Evolutionary conservation across 1,140 invertebrate species (phyloP).

Genomic region (Ericerus pela): DNA sequence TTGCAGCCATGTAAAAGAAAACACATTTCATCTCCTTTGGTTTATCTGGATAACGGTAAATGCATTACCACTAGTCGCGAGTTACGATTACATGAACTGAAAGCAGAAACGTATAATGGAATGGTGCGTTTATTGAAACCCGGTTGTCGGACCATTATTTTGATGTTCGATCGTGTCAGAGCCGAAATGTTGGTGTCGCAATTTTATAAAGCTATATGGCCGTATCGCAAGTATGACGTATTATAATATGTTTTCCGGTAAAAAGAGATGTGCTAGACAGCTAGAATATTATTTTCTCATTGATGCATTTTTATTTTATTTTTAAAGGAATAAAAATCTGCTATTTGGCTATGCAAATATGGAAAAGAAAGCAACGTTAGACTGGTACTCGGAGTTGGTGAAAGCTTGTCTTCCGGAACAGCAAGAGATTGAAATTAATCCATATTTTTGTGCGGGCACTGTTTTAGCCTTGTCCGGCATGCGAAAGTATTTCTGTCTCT

Average conservation of each 20-base stretch:
- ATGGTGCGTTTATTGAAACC: conserved; percentile 84
- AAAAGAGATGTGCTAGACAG: no score
- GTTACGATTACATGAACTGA: conserved; percentile 74
- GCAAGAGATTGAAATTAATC: conserved; percentile 77
- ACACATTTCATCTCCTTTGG: not conserved
- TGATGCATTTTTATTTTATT: conserved; percentile 13
- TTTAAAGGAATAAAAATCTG: conserved; percentile 67
- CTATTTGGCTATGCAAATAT: conserved; percentile 86
- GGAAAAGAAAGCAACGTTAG: conserved; percentile 59
- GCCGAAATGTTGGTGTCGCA: conserved; percentile 70
- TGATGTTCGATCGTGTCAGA: conserved; percentile 77
- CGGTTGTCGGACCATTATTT: conserved; percentile 80
- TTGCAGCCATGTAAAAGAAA: no score
- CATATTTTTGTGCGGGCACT: conserved; percentile 91
- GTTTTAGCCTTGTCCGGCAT: conserved; percentile 90
- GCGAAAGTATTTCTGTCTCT: conserved; percentile 95
- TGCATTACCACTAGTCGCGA: conserved; percentile 32
- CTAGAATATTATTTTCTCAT: conserved; percentile 14
- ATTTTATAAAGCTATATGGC: conserved; percentile 87
- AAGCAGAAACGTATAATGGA: conserved; percentile 89
- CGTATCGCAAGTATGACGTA: conserved; percentile 68
- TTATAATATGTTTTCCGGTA: conserved; percentile 9
- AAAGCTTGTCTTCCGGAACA: conserved; percentile 66
- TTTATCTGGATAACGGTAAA: conserved; percentile 1
- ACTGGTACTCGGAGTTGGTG: conserved; percentile 82